Conservation (phyloP, 64 coral and sea anemone genomes). For the Dendronephthya gigantea region DNA sequence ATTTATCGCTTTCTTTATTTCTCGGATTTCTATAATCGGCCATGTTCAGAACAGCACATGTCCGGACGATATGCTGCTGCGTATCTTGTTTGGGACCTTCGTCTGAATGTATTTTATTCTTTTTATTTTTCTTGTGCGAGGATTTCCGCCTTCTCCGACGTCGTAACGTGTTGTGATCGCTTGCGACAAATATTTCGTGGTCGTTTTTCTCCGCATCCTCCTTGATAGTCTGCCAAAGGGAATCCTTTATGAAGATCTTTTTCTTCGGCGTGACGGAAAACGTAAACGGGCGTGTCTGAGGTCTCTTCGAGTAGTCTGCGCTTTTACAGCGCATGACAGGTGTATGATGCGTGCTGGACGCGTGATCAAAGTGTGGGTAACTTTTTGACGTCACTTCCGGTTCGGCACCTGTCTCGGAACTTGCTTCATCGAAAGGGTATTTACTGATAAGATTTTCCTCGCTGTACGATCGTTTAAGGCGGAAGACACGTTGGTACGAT, state of each 20-base stretch:
- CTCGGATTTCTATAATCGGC: not conserved
- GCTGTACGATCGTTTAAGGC: not conserved
- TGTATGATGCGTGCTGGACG: not conserved
- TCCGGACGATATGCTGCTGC: not conserved
- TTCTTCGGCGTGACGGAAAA: constrained; percentile 11
- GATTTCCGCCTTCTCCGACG: not conserved
- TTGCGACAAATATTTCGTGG: not conserved
- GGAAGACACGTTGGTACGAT: not conserved
- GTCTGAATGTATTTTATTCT: not conserved
- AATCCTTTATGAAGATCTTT: not conserved
- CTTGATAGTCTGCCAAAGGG: not conserved
- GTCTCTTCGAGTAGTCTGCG: not conserved
- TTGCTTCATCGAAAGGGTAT: not conserved
- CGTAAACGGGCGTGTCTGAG: not conserved
- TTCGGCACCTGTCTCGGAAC: not conserved
- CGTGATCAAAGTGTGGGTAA: not conserved
- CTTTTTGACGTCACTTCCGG: not conserved
- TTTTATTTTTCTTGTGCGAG: not conserved
- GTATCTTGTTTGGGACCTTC: not conserved
- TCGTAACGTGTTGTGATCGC: not conserved
- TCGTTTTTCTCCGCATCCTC: not conserved
- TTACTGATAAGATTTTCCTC: not conserved
- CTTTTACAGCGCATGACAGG: not conserved
- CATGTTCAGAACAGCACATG: not conserved
- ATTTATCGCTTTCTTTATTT: not conserved